Percentiles rank a stretch among this genome's conserved stretches.
These are phyloP conservation scores for Drosophila basisetae DNA, from an alignment of 2,888 invertebrate species.

Conservation along the genomic window DNA sequence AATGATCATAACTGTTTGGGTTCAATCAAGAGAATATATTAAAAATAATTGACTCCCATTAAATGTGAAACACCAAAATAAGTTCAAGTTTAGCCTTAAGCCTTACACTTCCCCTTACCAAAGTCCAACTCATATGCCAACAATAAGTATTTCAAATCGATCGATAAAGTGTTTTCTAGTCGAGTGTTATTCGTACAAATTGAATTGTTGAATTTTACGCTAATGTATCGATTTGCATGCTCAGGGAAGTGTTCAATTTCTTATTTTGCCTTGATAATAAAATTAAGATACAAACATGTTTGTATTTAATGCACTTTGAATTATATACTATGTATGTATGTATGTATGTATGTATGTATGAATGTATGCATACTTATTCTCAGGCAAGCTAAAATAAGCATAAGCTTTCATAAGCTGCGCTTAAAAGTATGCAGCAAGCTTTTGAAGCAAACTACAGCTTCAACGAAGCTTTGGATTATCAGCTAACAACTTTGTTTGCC, in stretches of 20 bases:
- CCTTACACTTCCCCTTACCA: neutral
- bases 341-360: neutral
- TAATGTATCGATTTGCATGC: slow-evolving; percentile 8
- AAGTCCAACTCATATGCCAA: neutral
- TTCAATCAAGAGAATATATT: neutral
- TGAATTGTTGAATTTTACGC: slow-evolving; percentile 25
- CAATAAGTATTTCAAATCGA: neutral
- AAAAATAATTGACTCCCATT: neutral
- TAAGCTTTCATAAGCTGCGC: slow-evolving; percentile 4
- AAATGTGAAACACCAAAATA: neutral
- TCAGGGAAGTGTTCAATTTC: slow-evolving; percentile 1
- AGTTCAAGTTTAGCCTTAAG: slow-evolving; percentile 2
- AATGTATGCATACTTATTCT: neutral
- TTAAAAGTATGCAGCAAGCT: slow-evolving; percentile 33
- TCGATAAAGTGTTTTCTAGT: slow-evolving; percentile 21
- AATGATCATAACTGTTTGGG: neutral
- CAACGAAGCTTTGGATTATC: neutral
- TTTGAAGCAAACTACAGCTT: neutral
- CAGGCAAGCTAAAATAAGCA: neutral
- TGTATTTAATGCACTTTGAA: neutral
- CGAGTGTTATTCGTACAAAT: neutral
- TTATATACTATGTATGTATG: neutral
- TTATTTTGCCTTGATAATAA: slow-evolving; percentile 31
- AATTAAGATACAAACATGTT: neutral
- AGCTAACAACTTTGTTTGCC: neutral